phyloP scores from a whole-genome alignment of 2,888 invertebrate species.

The Zonitis immaculata region DNA sequence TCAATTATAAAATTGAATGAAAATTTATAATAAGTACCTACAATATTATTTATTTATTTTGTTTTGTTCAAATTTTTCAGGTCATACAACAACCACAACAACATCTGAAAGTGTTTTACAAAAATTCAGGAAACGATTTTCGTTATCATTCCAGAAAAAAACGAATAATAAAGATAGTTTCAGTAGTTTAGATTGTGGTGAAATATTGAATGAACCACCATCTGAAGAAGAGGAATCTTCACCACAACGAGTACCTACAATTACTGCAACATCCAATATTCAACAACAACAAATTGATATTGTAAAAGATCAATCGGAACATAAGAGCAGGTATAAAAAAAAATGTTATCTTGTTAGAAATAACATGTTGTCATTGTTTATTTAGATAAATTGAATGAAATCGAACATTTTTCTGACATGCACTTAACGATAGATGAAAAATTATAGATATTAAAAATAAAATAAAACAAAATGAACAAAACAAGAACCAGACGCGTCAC shows the following conservation, averaged over 20 bases:
- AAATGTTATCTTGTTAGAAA: too few relatives aligned
- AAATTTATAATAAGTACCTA: too few relatives aligned
- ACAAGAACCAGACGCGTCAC: too few relatives aligned
- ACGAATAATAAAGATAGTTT: constrained; percentile 50
- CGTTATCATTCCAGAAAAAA: constrained; percentile 55
- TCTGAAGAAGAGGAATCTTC: constrained; percentile 48
- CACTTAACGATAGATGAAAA: too few relatives aligned
- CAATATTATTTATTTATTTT: too few relatives aligned
- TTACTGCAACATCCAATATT: constrained; percentile 23
- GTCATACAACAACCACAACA: too few relatives aligned
- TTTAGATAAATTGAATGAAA: too few relatives aligned
- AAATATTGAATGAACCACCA: constrained; percentile 39
- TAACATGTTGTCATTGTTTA: too few relatives aligned
- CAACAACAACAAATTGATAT: constrained; percentile 17
- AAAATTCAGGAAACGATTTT: constrained; percentile 67
- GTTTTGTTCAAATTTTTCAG: constrained; percentile 23
- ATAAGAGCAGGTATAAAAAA: constrained; percentile 47
- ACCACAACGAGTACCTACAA: constrained; percentile 37
- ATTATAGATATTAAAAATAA: too few relatives aligned
- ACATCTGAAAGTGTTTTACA: constrained; percentile 58
- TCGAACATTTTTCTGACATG: too few relatives aligned
- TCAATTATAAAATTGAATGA: too few relatives aligned
- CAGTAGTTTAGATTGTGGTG: constrained; percentile 40
- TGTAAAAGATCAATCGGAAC: constrained; percentile 38
- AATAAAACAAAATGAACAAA: too few relatives aligned